phyloP scores from a whole-genome alignment of 2,113 vertebrate genomes.

The Tachysurus vachellii region DNA sequence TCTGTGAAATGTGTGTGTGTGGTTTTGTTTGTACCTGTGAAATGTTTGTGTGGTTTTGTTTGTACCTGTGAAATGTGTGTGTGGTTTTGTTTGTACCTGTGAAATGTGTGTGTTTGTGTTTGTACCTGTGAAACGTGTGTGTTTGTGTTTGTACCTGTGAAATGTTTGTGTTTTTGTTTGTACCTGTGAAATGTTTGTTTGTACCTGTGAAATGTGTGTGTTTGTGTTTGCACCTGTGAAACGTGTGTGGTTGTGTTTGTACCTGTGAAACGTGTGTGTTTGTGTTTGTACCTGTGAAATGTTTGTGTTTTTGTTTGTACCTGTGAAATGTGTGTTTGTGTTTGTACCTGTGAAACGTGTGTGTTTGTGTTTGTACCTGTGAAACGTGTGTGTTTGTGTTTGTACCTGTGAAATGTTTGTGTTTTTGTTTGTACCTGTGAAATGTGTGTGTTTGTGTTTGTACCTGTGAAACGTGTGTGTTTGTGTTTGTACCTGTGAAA shows the following conservation, averaged over 20 bases:
- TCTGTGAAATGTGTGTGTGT: slow-evolving; percentile 52
- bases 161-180: slow-evolving; percentile 43
- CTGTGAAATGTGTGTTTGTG: slow-evolving; percentile 34
- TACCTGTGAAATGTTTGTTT: slow-evolving; percentile 35
- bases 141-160: slow-evolving; percentile 14
- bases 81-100: slow-evolving; percentile 45
- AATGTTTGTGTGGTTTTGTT: slow-evolving; percentile 49
- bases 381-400: slow-evolving; percentile 51
- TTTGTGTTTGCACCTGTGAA: no score
- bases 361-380: slow-evolving; percentile 54
- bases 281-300: no score
- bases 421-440: slow-evolving; percentile 40
- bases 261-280: slow-evolving; percentile 49
- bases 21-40: no score
- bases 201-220: background rate
- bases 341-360: slow-evolving; percentile 44
- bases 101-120: slow-evolving; percentile 53
- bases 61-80: background rate
- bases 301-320: slow-evolving; percentile 44
- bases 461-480: no score
- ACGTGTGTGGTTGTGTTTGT: slow-evolving; percentile 46
- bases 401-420: slow-evolving; percentile 11
- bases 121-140: no score
- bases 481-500: background rate
- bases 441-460: slow-evolving; percentile 54